These are phyloP conservation scores for Stomorhina lunata DNA, from an alignment of 2,888 invertebrate genomes.

Conservation along the genomic window DNA sequence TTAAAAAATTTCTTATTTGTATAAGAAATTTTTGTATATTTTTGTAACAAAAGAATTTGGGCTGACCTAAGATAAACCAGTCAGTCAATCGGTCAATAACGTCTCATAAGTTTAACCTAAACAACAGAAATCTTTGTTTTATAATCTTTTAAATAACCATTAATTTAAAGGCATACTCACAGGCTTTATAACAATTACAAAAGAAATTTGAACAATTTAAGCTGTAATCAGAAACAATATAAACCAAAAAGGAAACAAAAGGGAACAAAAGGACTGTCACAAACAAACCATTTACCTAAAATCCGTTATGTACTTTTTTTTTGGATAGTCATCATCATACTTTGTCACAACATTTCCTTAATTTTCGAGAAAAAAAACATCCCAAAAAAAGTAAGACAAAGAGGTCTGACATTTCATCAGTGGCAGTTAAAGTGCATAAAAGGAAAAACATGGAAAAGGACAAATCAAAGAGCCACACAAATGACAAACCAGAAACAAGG, in stretches of 20 bases:
- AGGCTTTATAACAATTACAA: background rate
- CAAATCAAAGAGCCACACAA: background rate
- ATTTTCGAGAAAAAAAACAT: background rate
- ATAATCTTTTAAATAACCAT: background rate
- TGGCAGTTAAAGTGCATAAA: background rate
- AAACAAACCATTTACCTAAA: background rate
- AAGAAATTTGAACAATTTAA: background rate
- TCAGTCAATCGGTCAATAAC: background rate
- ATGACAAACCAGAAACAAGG: background rate
- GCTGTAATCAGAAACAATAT: background rate
- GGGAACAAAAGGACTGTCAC: background rate
- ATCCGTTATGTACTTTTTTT: background rate
- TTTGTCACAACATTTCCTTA: background rate
- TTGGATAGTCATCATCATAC: background rate
- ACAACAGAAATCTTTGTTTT: background rate
- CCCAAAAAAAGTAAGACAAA: background rate
- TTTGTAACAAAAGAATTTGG: no score
- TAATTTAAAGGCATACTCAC: background rate
- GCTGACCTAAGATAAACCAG: background rate
- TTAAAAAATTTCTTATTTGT: no score
- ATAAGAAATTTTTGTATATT: no score
- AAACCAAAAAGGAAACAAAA: background rate
- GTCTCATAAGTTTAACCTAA: background rate
- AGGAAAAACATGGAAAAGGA: background rate
- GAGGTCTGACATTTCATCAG: background rate